phyloP scores from a whole-genome alignment of 2,797 vertebrate species.

The Melanotaenia parkinsoni region DNA sequence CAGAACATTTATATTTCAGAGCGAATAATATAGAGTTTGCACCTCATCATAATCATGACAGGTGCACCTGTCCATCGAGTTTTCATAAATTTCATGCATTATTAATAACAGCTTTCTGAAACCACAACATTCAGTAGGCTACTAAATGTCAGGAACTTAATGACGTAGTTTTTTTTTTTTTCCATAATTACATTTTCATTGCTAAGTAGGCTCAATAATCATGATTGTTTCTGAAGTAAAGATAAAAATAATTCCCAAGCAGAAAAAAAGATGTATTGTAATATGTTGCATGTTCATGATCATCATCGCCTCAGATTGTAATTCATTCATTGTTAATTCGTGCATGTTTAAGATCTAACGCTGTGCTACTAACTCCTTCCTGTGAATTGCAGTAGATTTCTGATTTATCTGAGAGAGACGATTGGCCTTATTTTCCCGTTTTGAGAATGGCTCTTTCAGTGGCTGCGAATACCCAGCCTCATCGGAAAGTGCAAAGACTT shows the following conservation, averaged over 20 bases:
- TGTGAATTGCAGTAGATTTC: slow-evolving; percentile 91
- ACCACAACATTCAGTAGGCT: neutral
- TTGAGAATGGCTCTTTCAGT: slow-evolving; percentile 91
- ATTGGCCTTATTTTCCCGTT: slow-evolving; percentile 87
- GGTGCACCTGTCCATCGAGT: neutral
- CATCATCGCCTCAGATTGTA: slow-evolving; percentile 65
- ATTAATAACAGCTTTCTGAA: neutral
- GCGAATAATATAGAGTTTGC: no score
- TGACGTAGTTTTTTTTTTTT: neutral
- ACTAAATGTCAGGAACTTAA: neutral
- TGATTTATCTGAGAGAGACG: slow-evolving; percentile 85
- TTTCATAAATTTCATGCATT: neutral
- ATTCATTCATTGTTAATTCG: slow-evolving; percentile 85
- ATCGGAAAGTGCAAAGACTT: slow-evolving; percentile 81
- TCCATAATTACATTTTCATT: neutral
- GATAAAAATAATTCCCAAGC: slow-evolving; percentile 15
- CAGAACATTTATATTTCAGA: neutral
- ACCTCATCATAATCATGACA: neutral
- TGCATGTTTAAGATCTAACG: slow-evolving; percentile 75
- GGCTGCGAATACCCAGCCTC: slow-evolving; percentile 77
- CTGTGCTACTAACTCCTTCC: slow-evolving; percentile 88
- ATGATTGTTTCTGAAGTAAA: neutral
- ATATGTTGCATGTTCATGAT: slow-evolving; percentile 60
- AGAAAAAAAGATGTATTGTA: slow-evolving; percentile 19
- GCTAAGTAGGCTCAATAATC: slow-evolving; percentile 10